phyloP scores from a whole-genome alignment of 2,888 invertebrate species.

The Pristionchus japonicus region DNA sequence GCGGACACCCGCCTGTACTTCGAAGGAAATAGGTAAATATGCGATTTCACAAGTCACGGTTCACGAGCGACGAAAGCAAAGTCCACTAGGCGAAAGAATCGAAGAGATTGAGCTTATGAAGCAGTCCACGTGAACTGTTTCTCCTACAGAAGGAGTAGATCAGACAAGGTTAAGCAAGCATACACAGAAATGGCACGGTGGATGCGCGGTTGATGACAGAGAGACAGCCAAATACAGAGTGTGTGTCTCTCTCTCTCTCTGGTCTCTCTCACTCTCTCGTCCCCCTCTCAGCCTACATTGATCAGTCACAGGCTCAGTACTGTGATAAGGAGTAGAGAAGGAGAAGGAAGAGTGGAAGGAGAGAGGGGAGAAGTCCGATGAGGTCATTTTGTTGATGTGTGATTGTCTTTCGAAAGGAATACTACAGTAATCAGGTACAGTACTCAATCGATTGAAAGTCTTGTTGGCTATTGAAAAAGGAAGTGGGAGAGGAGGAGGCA shows the following conservation, averaged over 20 bases:
- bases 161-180: neutral
- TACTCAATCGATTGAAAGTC: neutral
- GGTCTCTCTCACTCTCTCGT: neutral
- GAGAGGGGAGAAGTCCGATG: neutral
- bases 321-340: neutral
- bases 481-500: neutral
- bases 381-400: neutral
- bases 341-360: neutral
- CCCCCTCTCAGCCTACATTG: conserved; percentile 17
- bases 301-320: conserved; percentile 17
- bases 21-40: no score
- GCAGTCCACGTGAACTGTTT: no score
- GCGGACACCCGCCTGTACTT: neutral
- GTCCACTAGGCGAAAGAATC: no score
- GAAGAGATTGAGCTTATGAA: no score
- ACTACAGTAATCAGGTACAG: neutral
- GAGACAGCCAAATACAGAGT: conserved; percentile 5
- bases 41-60: no score
- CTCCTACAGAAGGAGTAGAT: neutral
- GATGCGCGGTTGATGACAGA: neutral
- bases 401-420: conserved; percentile 19
- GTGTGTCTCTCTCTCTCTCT: neutral
- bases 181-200: neutral
- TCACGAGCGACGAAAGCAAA: no score
- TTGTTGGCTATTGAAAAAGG: neutral